Conservation (phyloP, 2,113 vertebrate genomes). For the Hyla sarda region DNA sequence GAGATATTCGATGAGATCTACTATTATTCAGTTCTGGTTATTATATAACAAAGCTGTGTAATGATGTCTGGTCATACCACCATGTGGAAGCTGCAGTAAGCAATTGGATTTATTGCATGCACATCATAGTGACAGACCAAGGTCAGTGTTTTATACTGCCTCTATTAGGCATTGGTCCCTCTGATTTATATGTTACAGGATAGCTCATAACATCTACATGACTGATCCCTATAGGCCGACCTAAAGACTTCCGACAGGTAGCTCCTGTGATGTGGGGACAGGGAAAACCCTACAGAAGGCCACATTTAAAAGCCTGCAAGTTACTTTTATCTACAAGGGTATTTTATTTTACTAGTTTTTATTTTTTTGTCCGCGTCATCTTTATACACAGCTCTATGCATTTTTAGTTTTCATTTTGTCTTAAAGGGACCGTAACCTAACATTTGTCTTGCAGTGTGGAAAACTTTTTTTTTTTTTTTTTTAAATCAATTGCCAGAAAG, state of each 20-base stretch:
- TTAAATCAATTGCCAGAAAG: too few species aligned
- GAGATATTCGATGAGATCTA: background rate
- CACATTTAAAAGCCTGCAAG: background rate
- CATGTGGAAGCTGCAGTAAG: background rate
- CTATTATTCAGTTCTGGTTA: background rate
- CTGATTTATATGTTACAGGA: background rate
- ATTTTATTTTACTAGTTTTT: background rate
- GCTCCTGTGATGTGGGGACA: background rate
- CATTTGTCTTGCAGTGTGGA: too few species aligned
- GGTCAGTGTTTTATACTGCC: background rate
- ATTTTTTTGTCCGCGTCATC: background rate
- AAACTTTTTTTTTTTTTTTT: too few species aligned
- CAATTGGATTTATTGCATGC: constrained; percentile 12
- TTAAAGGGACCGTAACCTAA: background rate
- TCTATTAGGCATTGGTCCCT: background rate
- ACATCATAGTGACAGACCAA: constrained; percentile 36
- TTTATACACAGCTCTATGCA: too few species aligned
- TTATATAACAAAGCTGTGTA: background rate
- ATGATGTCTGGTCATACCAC: background rate
- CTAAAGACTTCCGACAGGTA: background rate
- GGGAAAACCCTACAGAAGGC: background rate
- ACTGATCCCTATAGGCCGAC: background rate
- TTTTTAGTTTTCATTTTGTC: background rate
- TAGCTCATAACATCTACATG: too few species aligned
- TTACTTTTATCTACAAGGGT: background rate